phyloP scores from a whole-genome alignment of 1,140 invertebrate species.

The Drosophila sp. region DNA sequence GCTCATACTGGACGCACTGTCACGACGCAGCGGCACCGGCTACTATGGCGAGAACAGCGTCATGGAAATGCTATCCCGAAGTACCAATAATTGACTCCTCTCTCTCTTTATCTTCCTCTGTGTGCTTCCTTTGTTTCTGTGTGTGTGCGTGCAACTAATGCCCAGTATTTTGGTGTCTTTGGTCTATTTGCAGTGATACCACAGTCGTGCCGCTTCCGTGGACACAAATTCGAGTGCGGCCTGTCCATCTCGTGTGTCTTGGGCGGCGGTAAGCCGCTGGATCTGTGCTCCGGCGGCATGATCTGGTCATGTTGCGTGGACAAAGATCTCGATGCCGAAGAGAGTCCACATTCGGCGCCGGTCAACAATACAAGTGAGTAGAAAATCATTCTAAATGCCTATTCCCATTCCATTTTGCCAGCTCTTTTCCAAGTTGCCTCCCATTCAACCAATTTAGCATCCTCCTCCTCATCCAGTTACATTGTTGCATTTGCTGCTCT shows the following conservation, averaged over 20 bases:
- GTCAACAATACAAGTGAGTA: slow-evolving; percentile 95
- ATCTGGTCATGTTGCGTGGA: slow-evolving; percentile 97
- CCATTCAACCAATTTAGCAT: slow-evolving; percentile 17
- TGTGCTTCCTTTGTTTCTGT: slow-evolving; percentile 10
- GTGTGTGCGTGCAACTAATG: slow-evolving; percentile 35
- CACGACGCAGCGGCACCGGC: slow-evolving; percentile 87
- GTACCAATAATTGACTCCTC: slow-evolving; percentile 84
- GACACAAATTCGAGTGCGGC: slow-evolving; percentile 94
- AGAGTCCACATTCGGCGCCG: slow-evolving; percentile 85
- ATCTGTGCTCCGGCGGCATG: slow-evolving; percentile 96
- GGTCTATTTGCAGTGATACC: slow-evolving; percentile 91
- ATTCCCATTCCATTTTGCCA: slow-evolving; percentile 17
- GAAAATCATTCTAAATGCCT: slow-evolving; percentile 8
- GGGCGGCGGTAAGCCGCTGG: slow-evolving; percentile 93
- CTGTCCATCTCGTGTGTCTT: slow-evolving; percentile 95
- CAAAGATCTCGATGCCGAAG: slow-evolving; percentile 86
- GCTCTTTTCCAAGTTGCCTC: slow-evolving; percentile 32
- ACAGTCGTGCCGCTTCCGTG: slow-evolving; percentile 94
- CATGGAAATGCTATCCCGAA: slow-evolving; percentile 93
- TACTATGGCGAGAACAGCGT: slow-evolving; percentile 88
- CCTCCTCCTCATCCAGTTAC: not conserved
- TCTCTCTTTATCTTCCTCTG: no score
- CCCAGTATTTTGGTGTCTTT: slow-evolving; percentile 44
- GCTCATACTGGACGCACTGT: slow-evolving; percentile 89
- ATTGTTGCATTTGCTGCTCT: slow-evolving; percentile 28